A percentile compares a stretch with the other conserved stretches of the same genome.
These are phyloP conservation scores for Enhydra lutris DNA, from an alignment of 2,113 vertebrate species.

Conservation along the genomic window DNA sequence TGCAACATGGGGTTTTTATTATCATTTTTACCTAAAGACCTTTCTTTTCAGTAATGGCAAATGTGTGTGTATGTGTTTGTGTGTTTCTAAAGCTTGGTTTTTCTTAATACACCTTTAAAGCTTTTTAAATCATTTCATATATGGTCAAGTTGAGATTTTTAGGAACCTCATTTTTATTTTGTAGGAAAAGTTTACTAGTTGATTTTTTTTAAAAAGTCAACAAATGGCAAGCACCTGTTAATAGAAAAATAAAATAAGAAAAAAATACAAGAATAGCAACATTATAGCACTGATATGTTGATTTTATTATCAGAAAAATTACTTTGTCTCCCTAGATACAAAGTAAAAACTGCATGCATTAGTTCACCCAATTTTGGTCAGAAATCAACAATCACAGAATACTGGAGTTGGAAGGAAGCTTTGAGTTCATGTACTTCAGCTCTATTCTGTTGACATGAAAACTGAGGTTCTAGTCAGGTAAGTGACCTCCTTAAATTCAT, in stretches of 20 bases:
- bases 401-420: not conserved
- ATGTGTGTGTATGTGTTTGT: too few relatives aligned
- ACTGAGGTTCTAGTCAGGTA: not conserved
- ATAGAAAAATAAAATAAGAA: not conserved
- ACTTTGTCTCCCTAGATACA: not conserved
- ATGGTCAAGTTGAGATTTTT: not conserved
- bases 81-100: not conserved
- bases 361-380: not conserved
- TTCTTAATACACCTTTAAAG: not conserved
- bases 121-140: not conserved
- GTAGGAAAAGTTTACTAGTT: not conserved
- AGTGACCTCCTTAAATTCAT: not conserved
- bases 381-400: not conserved
- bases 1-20: not conserved
- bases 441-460: not conserved
- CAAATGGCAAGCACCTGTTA: not conserved
- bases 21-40: not conserved
- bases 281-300: not conserved
- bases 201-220: not conserved
- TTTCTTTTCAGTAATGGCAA: not conserved
- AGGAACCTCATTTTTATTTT: not conserved
- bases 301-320: constrained; percentile 1
- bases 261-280: not conserved
- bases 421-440: not conserved
- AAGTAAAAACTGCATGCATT: not conserved